Evolutionary conservation across 2,888 invertebrate species (phyloP), one percentile per base, ranked within the genome.

Genomic region (Agrotis puta): DNA sequence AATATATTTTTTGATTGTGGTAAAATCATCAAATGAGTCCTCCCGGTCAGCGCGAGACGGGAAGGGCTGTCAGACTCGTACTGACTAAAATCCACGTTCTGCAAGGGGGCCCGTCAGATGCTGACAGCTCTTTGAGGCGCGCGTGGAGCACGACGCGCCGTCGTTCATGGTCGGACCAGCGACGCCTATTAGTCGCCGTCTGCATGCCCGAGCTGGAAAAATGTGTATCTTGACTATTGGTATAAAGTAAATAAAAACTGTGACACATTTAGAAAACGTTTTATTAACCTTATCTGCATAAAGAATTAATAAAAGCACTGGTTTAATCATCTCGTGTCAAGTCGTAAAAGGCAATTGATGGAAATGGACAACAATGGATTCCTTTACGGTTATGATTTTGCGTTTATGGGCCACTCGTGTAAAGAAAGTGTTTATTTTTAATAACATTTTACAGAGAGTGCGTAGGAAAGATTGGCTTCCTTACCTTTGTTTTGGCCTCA

Each of bases 331-430:
- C 14, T 57, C 22, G 33, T 64, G 33, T 22, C 1, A 54, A 50
- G 50, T 77, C 72, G 50, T 79, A 64, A 79, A 78, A 81, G 50
- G 58, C 56, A 67, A 81, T 67, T 61, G 82, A 70, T 71, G 71
- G 77, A 81, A 75, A 78, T 71, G 64, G 43, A 56, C 22, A 77
- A 79, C 82, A 81, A 81, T 81, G 77, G 77, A 33, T 53, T 64
- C 13, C n/a, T 66, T 47, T 63, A 53, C 48, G 53, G 48, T 66
- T 14, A 74, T 51, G 39, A 56, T 74, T 59, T 48, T 51, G 33
- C 48, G 13, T 79, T 81, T 51, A 76, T 75, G 43, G 64, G 64
- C 53, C 22, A 50, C 76, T 70, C 77, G 77, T 70, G 76, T 70
- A 76, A 57, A 54, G 0, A n/a, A 18, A 24, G 11, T 14, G 14